These are phyloP conservation scores for Myotis yumanensis DNA, from an alignment of 2,113 vertebrate genomes.

Conservation along the genomic window DNA sequence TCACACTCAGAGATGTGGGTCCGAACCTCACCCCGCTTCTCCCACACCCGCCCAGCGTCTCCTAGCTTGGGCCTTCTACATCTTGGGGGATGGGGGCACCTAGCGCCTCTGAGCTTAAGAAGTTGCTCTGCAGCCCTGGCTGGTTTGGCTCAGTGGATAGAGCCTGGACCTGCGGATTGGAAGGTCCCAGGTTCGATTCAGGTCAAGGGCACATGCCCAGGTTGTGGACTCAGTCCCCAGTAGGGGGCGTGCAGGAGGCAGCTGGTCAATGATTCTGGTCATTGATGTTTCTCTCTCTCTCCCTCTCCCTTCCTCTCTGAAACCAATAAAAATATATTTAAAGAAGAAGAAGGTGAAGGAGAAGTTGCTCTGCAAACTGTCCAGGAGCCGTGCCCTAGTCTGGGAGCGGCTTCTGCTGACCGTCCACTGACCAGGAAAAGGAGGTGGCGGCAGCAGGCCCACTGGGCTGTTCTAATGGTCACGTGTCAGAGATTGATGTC, in stretches of 20 bases:
- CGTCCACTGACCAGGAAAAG: background rate
- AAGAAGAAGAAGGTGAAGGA: too few relatives aligned
- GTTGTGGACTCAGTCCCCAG: too few relatives aligned
- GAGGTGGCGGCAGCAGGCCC: background rate
- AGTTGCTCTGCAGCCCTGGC: background rate
- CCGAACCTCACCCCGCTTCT: background rate
- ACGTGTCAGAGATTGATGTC: background rate
- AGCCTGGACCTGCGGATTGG: too few relatives aligned
- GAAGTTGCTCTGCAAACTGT: background rate
- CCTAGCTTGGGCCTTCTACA: background rate
- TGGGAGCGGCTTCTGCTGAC: background rate
- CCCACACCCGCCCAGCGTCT: background rate
- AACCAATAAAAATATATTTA: too few relatives aligned
- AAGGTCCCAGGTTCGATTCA: too few relatives aligned
- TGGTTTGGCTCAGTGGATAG: too few relatives aligned
- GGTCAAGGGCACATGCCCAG: too few relatives aligned
- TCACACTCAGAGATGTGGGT: background rate
- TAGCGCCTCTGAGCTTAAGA: background rate
- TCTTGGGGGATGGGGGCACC: background rate
- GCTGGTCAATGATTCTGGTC: too few relatives aligned
- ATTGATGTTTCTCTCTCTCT: too few relatives aligned
- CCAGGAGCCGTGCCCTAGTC: background rate
- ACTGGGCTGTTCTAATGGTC: fast-evolving
- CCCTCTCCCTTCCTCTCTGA: too few relatives aligned
- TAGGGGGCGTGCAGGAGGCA: too few relatives aligned